Percentiles rank a stretch among this genome's conserved stretches.
phyloP scores from a whole-genome alignment of 2,888 invertebrate species.

The Parelbella ahira region DNA sequence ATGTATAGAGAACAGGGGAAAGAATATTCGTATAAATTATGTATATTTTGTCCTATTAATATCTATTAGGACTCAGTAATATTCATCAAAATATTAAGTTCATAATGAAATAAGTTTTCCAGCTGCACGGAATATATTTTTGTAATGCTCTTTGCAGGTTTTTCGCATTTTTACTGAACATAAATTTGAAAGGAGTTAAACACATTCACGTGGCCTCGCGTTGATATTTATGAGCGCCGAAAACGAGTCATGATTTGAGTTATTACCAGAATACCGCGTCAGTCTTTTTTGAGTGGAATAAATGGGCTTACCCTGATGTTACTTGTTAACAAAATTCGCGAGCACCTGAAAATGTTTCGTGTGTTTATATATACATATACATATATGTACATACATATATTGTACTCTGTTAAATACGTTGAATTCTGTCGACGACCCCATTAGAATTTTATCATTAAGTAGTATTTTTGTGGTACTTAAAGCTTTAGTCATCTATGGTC shows the following conservation, averaged over 20 bases:
- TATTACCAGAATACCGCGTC: constrained; percentile 20
- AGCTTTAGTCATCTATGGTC: no score
- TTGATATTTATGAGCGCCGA: constrained; percentile 17
- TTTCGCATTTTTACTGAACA: constrained; percentile 7
- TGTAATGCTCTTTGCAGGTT: constrained; percentile 1
- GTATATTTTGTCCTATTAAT: no score
- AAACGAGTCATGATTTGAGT: constrained; percentile 23
- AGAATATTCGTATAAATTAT: no score
- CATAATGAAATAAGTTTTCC: constrained; percentile 7
- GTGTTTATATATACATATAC: no score
- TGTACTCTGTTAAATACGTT: no score
- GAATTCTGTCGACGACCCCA: no score
- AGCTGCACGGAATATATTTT: background rate
- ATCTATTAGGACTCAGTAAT: background rate
- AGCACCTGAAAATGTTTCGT: background rate
- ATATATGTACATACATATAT: no score
- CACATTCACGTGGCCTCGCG: constrained; percentile 3
- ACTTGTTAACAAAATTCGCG: background rate
- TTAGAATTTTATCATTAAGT: no score
- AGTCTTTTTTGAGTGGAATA: constrained; percentile 20
- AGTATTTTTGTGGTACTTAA: no score
- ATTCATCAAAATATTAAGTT: constrained; percentile 10
- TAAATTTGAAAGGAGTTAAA: constrained; percentile 6
- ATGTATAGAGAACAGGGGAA: no score
- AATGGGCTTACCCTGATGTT: no score